Conservation (phyloP, 2,113 vertebrate species). For the Mastomys natalensis region DNA sequence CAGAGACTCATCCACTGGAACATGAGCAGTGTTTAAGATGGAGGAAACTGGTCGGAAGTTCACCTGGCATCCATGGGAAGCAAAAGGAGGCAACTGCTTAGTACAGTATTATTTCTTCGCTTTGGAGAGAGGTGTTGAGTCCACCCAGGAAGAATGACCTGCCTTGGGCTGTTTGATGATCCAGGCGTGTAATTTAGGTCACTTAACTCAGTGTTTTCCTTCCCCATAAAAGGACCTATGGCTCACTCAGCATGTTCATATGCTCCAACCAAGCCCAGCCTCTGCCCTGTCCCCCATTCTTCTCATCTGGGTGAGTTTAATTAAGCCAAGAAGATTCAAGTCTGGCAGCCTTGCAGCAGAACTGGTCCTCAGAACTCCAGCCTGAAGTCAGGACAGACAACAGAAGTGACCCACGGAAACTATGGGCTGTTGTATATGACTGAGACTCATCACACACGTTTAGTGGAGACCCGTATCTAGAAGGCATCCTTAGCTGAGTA, state of each 20-base stretch:
- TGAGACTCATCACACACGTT: too few species aligned
- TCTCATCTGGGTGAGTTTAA: not conserved
- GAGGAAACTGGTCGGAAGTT: not conserved
- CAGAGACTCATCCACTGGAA: not conserved
- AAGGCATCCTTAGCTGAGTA: too few species aligned
- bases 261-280: rapidly evolving
- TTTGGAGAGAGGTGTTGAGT: constrained; percentile 18
- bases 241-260: not conserved
- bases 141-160: not conserved
- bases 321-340: not conserved
- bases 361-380: not conserved
- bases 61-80: not conserved
- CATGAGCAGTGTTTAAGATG: rapidly evolving
- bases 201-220: not conserved
- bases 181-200: constrained; percentile 15
- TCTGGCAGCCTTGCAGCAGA: not conserved
- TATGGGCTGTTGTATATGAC: not conserved
- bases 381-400: not conserved
- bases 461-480: too few species aligned
- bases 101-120: not conserved
- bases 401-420: not conserved
- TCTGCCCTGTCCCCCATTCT: not conserved
- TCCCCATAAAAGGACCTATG: not conserved
- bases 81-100: not conserved
- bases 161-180: not conserved